These are phyloP conservation scores for Sarcophaga peregrina DNA, from an alignment of 1,140 invertebrate species.

Conservation along the genomic window DNA sequence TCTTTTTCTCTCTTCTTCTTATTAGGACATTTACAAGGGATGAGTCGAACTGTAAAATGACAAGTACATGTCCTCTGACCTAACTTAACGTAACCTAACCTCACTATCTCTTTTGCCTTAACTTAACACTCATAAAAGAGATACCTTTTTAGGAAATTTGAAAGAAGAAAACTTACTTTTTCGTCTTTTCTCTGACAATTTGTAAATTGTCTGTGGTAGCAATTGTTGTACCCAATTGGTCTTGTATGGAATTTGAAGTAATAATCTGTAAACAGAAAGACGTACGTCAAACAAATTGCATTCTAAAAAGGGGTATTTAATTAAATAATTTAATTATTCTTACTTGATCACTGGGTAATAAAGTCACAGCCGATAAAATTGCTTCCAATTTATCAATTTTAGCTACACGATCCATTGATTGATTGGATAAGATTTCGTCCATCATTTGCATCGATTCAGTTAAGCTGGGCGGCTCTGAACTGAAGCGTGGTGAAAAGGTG, in stretches of 20 bases:
- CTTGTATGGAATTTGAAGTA: slow-evolving; percentile 60
- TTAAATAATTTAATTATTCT: background rate
- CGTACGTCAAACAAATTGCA: background rate
- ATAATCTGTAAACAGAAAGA: slow-evolving; percentile 60
- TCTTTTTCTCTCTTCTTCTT: too few relatives aligned
- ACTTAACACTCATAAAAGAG: too few relatives aligned
- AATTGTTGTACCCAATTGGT: slow-evolving; percentile 61
- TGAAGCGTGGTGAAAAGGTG: slow-evolving; percentile 76
- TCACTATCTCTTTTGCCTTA: too few relatives aligned
- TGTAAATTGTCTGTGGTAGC: slow-evolving; percentile 64
- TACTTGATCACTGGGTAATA: slow-evolving; percentile 68
- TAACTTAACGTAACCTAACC: too few relatives aligned
- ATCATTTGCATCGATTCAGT: slow-evolving; percentile 91
- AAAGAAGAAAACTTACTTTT: slow-evolving; percentile 53
- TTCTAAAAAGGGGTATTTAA: background rate
- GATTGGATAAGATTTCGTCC: slow-evolving; percentile 86
- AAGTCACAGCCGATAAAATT: slow-evolving; percentile 81
- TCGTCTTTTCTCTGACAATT: slow-evolving; percentile 61
- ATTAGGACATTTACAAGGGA: too few relatives aligned
- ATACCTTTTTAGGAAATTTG: too few relatives aligned
- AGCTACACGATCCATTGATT: slow-evolving; percentile 84
- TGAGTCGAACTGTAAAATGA: too few relatives aligned
- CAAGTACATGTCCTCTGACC: too few relatives aligned
- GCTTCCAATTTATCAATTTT: slow-evolving; percentile 88
- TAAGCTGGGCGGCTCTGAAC: slow-evolving; percentile 85